Conservation (phyloP, 2,113 vertebrate genomes). For the Myiozetetes cayanensis region DNA sequence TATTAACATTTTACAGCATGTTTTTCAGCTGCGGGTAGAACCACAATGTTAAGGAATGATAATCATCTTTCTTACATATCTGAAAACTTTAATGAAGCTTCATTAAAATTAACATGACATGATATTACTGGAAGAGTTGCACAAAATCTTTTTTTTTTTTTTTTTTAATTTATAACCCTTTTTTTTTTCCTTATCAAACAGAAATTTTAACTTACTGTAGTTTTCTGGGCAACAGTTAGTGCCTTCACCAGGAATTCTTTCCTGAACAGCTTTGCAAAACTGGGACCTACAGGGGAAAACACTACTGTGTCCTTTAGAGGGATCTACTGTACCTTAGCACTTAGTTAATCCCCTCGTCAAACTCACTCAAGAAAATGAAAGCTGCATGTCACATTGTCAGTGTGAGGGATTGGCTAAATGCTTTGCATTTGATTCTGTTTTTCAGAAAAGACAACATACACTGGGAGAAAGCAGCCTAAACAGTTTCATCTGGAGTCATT, state of each 20-base stretch:
- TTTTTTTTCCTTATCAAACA: constrained; percentile 7
- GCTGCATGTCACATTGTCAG: background rate
- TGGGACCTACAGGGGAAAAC: background rate
- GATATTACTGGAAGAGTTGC: constrained; percentile 5
- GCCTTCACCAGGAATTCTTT: background rate
- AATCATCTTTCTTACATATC: constrained; percentile 51
- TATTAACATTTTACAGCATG: constrained; percentile 43
- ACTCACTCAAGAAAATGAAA: constrained; percentile 55
- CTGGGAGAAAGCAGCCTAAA: background rate
- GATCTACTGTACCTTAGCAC: constrained; percentile 44
- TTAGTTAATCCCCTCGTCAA: constrained; percentile 57
- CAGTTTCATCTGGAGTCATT: background rate
- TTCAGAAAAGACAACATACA: background rate
- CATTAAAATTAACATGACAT: constrained; percentile 45
- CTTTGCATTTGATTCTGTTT: background rate
- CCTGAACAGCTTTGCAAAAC: constrained; percentile 17
- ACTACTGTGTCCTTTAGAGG: constrained; percentile 24
- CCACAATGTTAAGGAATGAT: constrained; percentile 34
- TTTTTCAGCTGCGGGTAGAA: constrained; percentile 56
- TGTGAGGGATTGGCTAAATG: constrained; percentile 24
- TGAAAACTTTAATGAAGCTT: constrained; percentile 50
- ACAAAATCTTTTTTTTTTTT: background rate
- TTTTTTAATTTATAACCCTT: background rate
- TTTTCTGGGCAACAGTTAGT: constrained; percentile 11
- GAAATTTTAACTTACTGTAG: background rate